Conservation (phyloP, 2,113 vertebrate species). For the Catharus bicknelli region DNA sequence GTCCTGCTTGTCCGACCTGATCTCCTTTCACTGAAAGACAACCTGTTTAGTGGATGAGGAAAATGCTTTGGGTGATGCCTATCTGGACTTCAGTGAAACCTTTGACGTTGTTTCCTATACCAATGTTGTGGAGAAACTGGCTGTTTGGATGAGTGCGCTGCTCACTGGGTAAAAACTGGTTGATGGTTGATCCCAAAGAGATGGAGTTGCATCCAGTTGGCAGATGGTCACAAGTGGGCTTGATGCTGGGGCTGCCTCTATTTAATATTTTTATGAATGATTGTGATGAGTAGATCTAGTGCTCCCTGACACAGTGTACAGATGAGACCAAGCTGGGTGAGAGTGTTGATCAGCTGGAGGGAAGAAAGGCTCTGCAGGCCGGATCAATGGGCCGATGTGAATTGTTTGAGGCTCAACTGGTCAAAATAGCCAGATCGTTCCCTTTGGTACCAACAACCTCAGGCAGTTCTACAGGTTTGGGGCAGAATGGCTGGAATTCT, state of each 20-base stretch:
- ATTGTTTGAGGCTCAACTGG: not conserved
- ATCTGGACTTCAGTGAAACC: not conserved
- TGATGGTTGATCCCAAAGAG: not conserved
- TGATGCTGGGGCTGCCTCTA: not conserved
- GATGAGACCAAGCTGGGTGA: not conserved
- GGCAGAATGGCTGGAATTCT: not conserved
- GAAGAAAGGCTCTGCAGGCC: not conserved
- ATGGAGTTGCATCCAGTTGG: not conserved
- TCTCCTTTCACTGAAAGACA: not conserved
- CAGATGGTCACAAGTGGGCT: not conserved
- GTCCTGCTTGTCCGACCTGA: not conserved
- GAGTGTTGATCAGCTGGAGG: not conserved
- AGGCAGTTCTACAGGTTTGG: not conserved
- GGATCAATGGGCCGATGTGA: rapidly evolving
- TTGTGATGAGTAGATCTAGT: rapidly evolving
- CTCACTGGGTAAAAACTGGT: not conserved
- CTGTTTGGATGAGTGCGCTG: not conserved
- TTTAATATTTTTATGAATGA: not conserved
- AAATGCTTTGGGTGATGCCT: not conserved
- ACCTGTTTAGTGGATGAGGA: not conserved
- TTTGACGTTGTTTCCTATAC: not conserved
- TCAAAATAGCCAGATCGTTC: not conserved
- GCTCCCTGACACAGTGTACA: not conserved
- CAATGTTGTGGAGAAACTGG: not conserved
- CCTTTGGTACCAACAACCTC: not conserved